Evolutionary conservation across 2,113 vertebrate species (phyloP).

Genomic region (Festucalex cinctus): DNA sequence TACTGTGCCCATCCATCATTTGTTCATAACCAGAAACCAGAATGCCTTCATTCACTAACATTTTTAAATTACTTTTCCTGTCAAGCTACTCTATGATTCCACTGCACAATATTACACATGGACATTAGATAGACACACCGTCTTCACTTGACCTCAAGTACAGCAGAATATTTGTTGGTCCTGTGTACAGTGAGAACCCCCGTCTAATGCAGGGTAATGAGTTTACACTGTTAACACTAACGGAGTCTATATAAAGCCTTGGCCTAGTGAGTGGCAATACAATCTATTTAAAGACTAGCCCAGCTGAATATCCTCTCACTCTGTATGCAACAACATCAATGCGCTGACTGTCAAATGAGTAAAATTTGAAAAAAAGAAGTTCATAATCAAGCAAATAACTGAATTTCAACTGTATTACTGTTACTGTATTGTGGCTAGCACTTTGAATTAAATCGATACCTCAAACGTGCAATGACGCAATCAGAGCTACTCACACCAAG

Average conservation of each 20-base stretch:
- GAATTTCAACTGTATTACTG: background rate
- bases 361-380: constrained; percentile 18
- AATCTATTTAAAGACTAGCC: constrained; percentile 26
- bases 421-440: background rate
- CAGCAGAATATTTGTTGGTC: background rate
- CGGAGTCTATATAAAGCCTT: constrained; percentile 55
- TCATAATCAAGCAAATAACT: background rate
- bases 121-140: background rate
- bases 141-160: constrained; percentile 1
- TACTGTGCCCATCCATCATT: too few species aligned
- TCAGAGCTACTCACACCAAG: background rate
- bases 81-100: background rate
- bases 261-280: constrained; percentile 33
- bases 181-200: constrained; percentile 34
- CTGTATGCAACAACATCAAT: constrained; percentile 10
- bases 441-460: background rate
- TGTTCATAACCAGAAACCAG: too few species aligned
- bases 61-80: background rate
- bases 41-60: background rate
- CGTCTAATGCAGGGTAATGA: constrained; percentile 41
- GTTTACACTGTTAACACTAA: constrained; percentile 58
- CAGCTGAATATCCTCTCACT: constrained; percentile 11
- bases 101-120: background rate
- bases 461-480: background rate
- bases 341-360: background rate